These are phyloP conservation scores for Agrochola circellaris DNA, from an alignment of 2,888 invertebrate genomes.

Conservation along the genomic window DNA sequence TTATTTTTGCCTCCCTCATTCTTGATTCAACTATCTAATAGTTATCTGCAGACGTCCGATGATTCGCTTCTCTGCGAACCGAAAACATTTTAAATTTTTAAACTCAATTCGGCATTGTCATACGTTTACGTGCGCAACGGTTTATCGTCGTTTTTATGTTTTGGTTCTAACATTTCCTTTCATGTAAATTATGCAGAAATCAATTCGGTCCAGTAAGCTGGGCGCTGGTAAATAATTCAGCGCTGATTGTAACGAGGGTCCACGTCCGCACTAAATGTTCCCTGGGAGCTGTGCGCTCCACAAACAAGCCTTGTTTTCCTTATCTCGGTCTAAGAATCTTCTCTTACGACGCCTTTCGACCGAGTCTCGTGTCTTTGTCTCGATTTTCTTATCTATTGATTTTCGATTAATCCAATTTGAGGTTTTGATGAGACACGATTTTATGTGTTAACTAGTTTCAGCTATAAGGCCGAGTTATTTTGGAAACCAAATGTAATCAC, in stretches of 20 bases:
- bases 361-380: conserved; percentile 69
- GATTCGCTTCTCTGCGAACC: conserved; percentile 67
- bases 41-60: conserved; percentile 80
- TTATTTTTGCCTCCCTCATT: conserved; percentile 87
- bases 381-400: conserved; percentile 71
- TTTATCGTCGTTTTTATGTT: conserved; percentile 81
- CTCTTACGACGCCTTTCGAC: conserved; percentile 69
- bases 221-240: conserved; percentile 88
- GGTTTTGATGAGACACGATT: conserved; percentile 66
- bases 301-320: conserved; percentile 81
- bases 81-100: conserved; percentile 64
- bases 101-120: conserved; percentile 66
- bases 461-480: conserved; percentile 57
- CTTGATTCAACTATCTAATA: conserved; percentile 88
- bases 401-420: conserved; percentile 70
- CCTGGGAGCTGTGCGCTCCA: conserved; percentile 79
- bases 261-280: conserved; percentile 85
- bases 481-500: conserved; percentile 79
- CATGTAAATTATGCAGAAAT: conserved; percentile 88
- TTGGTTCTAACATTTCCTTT: conserved; percentile 77
- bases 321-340: conserved; percentile 78
- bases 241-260: conserved; percentile 88
- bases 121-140: conserved; percentile 68
- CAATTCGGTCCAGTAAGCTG: conserved; percentile 85
- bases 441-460: conserved; percentile 64